phyloP scores from a whole-genome alignment of 2,113 vertebrate species.

The Indri indri region DNA sequence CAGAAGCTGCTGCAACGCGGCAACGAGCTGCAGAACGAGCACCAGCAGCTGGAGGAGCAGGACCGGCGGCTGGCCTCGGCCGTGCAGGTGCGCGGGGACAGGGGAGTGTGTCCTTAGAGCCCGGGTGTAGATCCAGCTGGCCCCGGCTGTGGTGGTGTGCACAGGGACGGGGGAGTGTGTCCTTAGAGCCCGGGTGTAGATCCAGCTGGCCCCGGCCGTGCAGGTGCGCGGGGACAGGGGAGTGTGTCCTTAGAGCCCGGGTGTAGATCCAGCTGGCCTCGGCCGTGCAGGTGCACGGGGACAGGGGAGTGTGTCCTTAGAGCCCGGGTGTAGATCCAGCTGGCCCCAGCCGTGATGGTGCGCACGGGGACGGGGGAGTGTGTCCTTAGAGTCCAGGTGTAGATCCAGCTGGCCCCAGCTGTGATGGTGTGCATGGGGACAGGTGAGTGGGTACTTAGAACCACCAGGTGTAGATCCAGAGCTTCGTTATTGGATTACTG shows the following conservation, averaged over 20 bases:
- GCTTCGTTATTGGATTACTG: fast-evolving
- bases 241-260: no score
- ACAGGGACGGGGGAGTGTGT: not conserved
- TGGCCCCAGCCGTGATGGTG: no score
- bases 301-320: no score
- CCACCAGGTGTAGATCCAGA: not conserved
- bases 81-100: slow-evolving; percentile 85
- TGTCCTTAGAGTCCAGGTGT: not conserved
- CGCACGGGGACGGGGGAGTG: no score
- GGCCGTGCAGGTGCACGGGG: no score
- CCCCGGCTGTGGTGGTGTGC: slow-evolving; percentile 88
- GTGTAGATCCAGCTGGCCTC: slow-evolving; percentile 82
- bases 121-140: slow-evolving; percentile 78
- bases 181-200: no score
- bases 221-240: not conserved
- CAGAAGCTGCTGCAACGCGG: slow-evolving; percentile 91
- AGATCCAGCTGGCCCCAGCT: not conserved
- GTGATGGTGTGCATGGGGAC: no score
- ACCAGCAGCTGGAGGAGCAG: slow-evolving; percentile 91
- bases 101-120: no score
- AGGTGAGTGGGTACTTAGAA: not conserved
- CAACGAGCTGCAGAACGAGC: slow-evolving; percentile 92
- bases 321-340: not conserved
- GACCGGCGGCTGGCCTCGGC: slow-evolving; percentile 90
- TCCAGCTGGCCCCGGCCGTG: no score